These are phyloP conservation scores for Strigamia maritima DNA, from an alignment of 2,888 invertebrate genomes.

Conservation along the genomic window DNA sequence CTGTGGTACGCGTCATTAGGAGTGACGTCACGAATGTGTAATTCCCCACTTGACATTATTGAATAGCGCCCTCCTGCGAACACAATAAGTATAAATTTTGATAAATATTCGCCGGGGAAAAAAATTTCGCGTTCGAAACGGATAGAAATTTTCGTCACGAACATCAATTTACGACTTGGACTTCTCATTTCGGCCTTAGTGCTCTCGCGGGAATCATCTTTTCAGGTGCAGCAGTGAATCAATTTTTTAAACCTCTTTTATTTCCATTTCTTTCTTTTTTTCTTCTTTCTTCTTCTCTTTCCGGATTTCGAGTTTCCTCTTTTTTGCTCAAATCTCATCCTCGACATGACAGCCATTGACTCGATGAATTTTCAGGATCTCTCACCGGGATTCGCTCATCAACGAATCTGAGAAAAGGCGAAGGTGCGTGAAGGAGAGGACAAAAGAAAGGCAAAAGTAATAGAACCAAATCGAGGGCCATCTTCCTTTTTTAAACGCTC, in stretches of 20 bases:
- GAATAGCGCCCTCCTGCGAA: constrained; percentile 59
- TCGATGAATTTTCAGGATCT: neutral
- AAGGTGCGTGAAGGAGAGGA: no score
- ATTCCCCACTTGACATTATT: constrained; percentile 88
- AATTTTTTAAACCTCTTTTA: neutral
- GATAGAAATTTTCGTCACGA: neutral
- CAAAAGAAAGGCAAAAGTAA: neutral
- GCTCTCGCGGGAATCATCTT: neutral
- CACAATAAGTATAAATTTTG: neutral
- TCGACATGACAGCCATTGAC: neutral
- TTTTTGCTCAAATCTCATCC: neutral
- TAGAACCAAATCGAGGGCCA: constrained; percentile 16
- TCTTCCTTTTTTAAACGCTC: constrained; percentile 19
- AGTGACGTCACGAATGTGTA: constrained; percentile 91
- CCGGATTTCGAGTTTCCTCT: neutral
- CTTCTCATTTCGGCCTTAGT: neutral
- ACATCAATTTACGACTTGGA: neutral
- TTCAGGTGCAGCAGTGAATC: neutral
- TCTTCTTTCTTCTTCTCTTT: no score
- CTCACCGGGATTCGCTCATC: neutral
- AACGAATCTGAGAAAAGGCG: neutral
- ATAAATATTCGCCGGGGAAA: neutral
- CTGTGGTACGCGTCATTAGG: constrained; percentile 92
- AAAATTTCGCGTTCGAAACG: neutral
- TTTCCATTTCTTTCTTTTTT: constrained; percentile 1